phyloP scores from a whole-genome alignment of 2,113 vertebrate genomes.

The Sitta europaea region DNA sequence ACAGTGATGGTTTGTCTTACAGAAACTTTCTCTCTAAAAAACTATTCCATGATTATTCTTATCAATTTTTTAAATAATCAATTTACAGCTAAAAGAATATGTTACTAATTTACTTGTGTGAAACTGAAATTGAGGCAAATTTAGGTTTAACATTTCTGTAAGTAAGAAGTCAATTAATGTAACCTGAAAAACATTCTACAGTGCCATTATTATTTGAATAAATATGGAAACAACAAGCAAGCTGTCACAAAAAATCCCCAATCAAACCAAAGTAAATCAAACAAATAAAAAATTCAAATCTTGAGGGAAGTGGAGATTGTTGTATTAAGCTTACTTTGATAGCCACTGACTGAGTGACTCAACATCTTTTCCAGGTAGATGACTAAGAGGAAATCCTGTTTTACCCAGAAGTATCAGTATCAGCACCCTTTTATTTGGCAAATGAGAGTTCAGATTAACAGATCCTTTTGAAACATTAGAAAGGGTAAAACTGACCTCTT shows the following conservation, averaged over 20 bases:
- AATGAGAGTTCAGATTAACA: neutral
- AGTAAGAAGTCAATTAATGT: neutral
- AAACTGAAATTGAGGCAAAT: neutral
- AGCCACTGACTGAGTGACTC: neutral
- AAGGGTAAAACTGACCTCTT: neutral
- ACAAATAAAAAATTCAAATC: neutral
- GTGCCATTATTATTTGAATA: neutral
- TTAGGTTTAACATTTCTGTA: neutral
- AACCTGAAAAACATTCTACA: neutral
- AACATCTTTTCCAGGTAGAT: neutral
- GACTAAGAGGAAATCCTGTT: neutral
- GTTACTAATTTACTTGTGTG: neutral
- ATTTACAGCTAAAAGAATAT: neutral
- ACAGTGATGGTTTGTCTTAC: neutral
- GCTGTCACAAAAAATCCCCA: neutral
- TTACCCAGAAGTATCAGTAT: neutral
- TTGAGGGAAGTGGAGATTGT: neutral
- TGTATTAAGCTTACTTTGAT: neutral
- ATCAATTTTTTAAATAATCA: neutral
- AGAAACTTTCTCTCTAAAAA: neutral
- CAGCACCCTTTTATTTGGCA: neutral
- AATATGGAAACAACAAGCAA: neutral
- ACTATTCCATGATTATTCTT: neutral
- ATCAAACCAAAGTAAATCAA: neutral
- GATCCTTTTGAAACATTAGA: neutral